Evolutionary conservation across 2,113 vertebrate genomes (phyloP).

Genomic region (Aramus guarauna): DNA sequence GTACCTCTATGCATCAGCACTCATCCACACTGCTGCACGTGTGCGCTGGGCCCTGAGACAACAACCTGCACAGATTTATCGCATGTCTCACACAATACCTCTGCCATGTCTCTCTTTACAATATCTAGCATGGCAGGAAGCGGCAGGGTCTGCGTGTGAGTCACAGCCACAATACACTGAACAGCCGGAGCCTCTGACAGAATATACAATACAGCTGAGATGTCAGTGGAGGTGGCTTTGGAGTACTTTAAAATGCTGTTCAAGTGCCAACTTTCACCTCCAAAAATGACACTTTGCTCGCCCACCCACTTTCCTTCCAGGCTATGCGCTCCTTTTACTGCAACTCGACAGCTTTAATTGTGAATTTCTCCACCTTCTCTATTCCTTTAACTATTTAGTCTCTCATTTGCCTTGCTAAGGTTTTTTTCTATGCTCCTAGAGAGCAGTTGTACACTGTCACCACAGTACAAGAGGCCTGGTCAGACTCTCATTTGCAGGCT

Average conservation of each 20-base stretch:
- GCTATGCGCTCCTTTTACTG: neutral
- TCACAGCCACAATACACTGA: constrained; percentile 39
- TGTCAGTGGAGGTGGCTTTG: constrained; percentile 55
- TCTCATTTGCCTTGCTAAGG: neutral
- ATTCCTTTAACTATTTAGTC: neutral
- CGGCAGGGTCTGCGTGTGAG: neutral
- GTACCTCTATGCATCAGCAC: neutral
- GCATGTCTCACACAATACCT: neutral
- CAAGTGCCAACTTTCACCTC: constrained; percentile 21
- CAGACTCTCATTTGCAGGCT: neutral
- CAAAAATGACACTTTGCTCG: constrained; percentile 5
- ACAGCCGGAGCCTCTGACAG: constrained; percentile 12
- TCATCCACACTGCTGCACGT: neutral
- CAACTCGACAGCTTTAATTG: constrained; percentile 39
- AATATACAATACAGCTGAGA: constrained; percentile 20
- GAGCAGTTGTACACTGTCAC: neutral
- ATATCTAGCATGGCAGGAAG: neutral
- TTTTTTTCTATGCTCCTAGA: neutral
- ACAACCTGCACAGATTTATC: neutral
- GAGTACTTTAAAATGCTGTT: constrained; percentile 8
- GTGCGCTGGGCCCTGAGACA: neutral
- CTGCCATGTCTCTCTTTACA: neutral
- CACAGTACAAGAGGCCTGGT: neutral
- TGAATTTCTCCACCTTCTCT: neutral
- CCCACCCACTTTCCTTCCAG: neutral